Base-by-base conservation (phyloP, 2,113 vertebrate species). In the Cavia aperea region DNA sequence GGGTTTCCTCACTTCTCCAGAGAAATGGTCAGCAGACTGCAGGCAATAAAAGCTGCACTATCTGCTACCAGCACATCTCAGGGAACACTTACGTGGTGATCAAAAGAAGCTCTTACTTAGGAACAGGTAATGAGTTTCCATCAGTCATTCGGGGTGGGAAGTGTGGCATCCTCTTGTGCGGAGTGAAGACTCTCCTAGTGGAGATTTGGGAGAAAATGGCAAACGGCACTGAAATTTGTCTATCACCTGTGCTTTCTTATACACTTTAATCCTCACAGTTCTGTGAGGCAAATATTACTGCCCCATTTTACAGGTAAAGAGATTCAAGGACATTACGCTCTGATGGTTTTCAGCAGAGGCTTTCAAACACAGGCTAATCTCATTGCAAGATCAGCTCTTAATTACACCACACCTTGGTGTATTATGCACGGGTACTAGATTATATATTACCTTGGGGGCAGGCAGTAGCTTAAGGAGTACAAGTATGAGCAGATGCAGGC, bases 21-120 rank as follows among this genome's bases (percentile, higher is more conserved):
- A 93, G 83, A 83, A 90, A 90, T 24, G 88, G 90, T 94, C 94
- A 93, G 88, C 81, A 81, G 92, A 86, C 23, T 39, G 15, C 33
- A 21, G 46, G 83, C 92, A 89, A 89, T 96, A 88, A 92, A 56
- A 89, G 83, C 83, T 46, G 81, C 58, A 5, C 94, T 94, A 86
- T 95, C 96, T 90, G 75, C 86, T 23, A 24, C 51, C n/a, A 84
- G 77, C 86, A 90, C 29, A 26, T 94, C 94, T 70, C 29, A 14
- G 18, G 62, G 75, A 81, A 72, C 88, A 84, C 93, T 91, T 77
- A 82, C 51, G 90, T 90, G 75, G 79, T 75, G 65, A 82, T 90
- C 86, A 36, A 36, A 23, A 49, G 87, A 73, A 65, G 62, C 90
- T 86, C 79, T 93, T 96, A 90, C 68, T 70, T 78, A 1, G 68